Evolutionary conservation across 2,797 vertebrate species (phyloP), one percentile per base, ranked within the genome.

Genomic region (Spinibarbus caldwelli): DNA sequence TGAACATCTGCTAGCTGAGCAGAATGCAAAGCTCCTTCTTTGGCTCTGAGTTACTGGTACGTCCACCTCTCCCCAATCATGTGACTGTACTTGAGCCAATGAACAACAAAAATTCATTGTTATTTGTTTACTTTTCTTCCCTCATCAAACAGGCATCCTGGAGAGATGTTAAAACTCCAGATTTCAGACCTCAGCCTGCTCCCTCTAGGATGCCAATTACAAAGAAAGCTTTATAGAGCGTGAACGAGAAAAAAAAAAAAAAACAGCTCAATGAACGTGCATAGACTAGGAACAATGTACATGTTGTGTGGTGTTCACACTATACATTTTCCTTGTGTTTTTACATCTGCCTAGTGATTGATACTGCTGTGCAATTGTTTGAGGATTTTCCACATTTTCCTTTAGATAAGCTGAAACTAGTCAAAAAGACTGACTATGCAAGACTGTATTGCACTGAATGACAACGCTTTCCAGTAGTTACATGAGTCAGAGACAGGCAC

Each of bases 61-160:
- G 1, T 73, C 34, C 34, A 43, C 43, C 10, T 59, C 6, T 81
- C 14, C 8, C 36, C 19, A 41, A 49, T 34, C 54, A 80, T 64
- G 49, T 86, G 49, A 78, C 47, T 68, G 31, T 66, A 11, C 21
- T 17, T 36, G 6, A 49, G 29, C 64, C 66, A 70, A 73, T 38
- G 34, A 81, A 62, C 38, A 17, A 49, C 49, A 9, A 3, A 45
- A 62, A 26, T 34, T n/a, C 11, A 67, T 8, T 72, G 21, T 66
- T 72, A 54, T 43, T 83, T 88, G 38, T 85, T 86, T 86, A 85
- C 38, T 75, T 84, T 87, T 34, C 59, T 87, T 85, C 75, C n/a
- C 26, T 59, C 14, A 45, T 49, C 38, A 73, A 73, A 26, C 41
- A 26, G 36, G 66, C 38, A 82, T 83, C 80, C 80, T 49, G 38